A percentile compares a stretch with the other conserved stretches of the same genome.
Conservation (phyloP, 1,140 invertebrate genomes). For the Bombus fervidus region DNA sequence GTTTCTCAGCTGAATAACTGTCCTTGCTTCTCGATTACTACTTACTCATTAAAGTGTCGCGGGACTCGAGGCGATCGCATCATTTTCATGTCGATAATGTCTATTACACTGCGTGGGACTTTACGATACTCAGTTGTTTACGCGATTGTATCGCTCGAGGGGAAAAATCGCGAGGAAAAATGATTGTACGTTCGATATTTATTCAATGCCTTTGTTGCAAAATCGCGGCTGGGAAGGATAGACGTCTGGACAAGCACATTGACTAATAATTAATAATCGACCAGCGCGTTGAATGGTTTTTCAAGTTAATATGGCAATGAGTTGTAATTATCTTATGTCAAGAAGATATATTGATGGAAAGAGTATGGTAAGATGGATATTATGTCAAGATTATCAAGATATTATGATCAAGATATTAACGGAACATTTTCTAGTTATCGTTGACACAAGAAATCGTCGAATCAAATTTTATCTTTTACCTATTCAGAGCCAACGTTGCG, state of each 20-base stretch:
- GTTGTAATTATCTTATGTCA: no score
- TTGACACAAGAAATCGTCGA: no score
- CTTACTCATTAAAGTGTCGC: not conserved
- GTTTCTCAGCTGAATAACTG: not conserved
- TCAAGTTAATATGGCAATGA: not conserved
- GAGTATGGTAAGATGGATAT: not conserved
- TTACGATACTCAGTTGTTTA: not conserved
- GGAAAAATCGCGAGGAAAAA: not conserved
- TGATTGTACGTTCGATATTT: not conserved
- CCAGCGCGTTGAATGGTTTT: not conserved
- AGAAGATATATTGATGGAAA: not conserved
- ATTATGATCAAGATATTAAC: no score
- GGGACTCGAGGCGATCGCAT: conserved; percentile 1
- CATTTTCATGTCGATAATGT: not conserved
- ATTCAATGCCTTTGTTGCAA: not conserved
- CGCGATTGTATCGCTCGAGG: not conserved
- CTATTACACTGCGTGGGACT: not conserved
- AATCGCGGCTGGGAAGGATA: not conserved
- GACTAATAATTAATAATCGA: conserved; percentile 12
- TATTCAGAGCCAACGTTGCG: no score
- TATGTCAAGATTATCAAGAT: not conserved
- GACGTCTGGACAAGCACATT: not conserved
- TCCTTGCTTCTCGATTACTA: not conserved
- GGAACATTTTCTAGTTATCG: no score
- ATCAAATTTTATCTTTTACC: no score